Conservation (phyloP, 2,113 vertebrate genomes). For the Regulus satrapa region DNA sequence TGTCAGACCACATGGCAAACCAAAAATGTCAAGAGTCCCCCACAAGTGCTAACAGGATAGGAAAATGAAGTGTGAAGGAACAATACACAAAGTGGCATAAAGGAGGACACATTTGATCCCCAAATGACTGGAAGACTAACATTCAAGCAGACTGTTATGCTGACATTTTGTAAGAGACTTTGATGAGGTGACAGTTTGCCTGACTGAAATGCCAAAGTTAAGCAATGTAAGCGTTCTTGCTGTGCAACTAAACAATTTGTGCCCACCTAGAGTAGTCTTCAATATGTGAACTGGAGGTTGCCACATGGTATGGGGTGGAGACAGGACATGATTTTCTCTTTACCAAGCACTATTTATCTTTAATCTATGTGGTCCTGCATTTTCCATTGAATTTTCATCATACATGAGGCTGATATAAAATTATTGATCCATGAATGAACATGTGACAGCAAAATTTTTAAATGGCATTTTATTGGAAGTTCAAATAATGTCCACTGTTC, state of each 20-base stretch:
- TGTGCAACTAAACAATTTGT: neutral
- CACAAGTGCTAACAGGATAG: neutral
- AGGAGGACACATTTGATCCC: conserved; percentile 14
- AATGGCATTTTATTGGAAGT: neutral
- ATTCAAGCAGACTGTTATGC: neutral
- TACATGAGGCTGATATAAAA: neutral
- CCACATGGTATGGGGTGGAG: neutral
- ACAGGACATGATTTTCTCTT: neutral
- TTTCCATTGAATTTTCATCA: neutral
- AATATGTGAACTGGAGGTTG: neutral
- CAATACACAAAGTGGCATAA: neutral
- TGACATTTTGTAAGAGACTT: conserved; percentile 32
- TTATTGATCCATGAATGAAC: neutral
- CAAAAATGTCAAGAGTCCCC: conserved; percentile 8
- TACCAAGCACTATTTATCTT: neutral
- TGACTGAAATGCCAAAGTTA: neutral
- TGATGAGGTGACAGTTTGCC: conserved; percentile 23
- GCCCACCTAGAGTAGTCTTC: neutral
- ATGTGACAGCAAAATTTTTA: neutral
- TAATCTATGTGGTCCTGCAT: neutral
- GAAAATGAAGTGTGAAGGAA: conserved; percentile 18
- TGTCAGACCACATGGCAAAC: neutral
- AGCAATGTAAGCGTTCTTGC: neutral
- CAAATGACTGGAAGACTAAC: conserved; percentile 8
- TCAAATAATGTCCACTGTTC: neutral